Evolutionary conservation across 2,888 invertebrate species (phyloP).

Genomic region (Pyralis farinalis): DNA sequence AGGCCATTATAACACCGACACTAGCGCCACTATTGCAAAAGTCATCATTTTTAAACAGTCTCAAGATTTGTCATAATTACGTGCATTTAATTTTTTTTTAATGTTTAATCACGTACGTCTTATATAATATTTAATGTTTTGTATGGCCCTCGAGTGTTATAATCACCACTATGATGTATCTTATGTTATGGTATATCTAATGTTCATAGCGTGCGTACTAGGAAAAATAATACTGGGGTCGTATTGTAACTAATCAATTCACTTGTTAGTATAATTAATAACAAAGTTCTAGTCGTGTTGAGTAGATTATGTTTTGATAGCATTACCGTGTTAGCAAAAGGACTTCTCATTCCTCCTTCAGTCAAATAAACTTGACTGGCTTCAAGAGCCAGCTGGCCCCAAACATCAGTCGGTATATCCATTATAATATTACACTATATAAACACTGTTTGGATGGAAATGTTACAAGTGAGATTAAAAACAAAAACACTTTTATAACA

Average conservation of each 20-base stretch:
- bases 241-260: conserved; percentile 2
- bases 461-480: conserved; percentile 28
- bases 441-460: conserved; percentile 36
- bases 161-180: no score
- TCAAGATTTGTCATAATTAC: no score
- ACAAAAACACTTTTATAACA: conserved; percentile 28
- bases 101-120: no score
- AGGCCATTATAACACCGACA: no score
- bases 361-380: conserved; percentile 92
- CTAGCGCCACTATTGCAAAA: no score
- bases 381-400: conserved; percentile 94
- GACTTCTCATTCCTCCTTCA: conserved; percentile 90
- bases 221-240: conserved; percentile 1
- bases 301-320: conserved; percentile 21
- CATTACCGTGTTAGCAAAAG: conserved; percentile 92
- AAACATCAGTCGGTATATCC: conserved; percentile 89
- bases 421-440: conserved; percentile 50
- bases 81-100: no score
- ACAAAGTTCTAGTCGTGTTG: background rate
- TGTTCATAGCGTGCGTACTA: background rate
- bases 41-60: no score
- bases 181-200: no score
- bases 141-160: no score
- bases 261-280: conserved; percentile 5
- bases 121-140: no score